These are phyloP conservation scores for Ephestia elutella DNA, from an alignment of 1,140 invertebrate genomes.

Conservation along the genomic window DNA sequence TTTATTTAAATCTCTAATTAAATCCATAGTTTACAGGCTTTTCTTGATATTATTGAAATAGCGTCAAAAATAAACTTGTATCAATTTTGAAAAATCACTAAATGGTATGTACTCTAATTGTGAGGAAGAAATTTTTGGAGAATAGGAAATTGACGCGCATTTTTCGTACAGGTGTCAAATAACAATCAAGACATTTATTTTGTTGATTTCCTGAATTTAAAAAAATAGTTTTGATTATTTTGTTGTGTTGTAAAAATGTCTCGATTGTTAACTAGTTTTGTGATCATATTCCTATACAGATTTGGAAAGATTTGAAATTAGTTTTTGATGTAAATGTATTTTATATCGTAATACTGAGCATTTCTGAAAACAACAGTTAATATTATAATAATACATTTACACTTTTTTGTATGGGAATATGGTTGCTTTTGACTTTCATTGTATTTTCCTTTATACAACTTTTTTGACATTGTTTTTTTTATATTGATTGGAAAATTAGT, in stretches of 20 bases:
- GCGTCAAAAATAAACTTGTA: no score
- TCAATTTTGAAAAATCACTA: no score
- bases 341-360: no score
- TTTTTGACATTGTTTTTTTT: neutral
- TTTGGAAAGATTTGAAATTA: neutral
- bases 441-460: neutral
- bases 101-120: no score
- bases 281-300: neutral
- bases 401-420: neutral
- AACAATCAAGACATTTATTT: neutral
- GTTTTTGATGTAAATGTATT: no score
- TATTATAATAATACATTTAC: neutral
- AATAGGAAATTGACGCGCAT: no score
- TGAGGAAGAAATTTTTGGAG: neutral
- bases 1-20: no score
- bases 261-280: neutral
- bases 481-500: neutral
- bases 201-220: slow-evolving; percentile 2
- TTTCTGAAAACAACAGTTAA: neutral
- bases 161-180: neutral
- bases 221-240: neutral
- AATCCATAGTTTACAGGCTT: no score
- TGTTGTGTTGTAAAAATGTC: neutral
- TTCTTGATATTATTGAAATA: no score
- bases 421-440: neutral